Evolutionary conservation across 2,888 invertebrate genomes (phyloP), one percentile per base, ranked within the genome.

Genomic region (Brachyopa scutellaris): DNA sequence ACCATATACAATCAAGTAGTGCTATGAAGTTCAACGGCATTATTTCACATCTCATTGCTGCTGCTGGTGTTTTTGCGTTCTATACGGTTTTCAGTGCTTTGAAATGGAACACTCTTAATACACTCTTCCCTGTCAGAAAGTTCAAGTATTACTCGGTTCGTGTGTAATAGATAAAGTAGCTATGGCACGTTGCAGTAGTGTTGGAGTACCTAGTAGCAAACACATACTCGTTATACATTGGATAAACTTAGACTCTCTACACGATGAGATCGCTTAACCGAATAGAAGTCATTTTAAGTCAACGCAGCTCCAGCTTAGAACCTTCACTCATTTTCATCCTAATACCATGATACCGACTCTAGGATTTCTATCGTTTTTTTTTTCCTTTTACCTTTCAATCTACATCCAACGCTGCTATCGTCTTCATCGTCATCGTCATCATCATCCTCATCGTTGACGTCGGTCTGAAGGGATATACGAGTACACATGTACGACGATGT

Each of bases 261-360:
- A 49, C 19, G 42, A 64, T 23, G 47, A 36, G 47, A 36, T 26
- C 49, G 36, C 38, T 64, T 64, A 49, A 64, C 49, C 11, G 62
- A 64, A 64, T 64, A 36, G 62, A 49, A 64, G 62, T 64, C 62
- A 49, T 49, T 64, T 64, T 49, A 64, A 49, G 62, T 64, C 62
- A 64, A 64, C 62, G 26, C n/a, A n/a, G 49, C 36, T 33, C 15
- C 36, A 36, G 26, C 47, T 38, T 64, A 47, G 36, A 47, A 47
- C 36, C 49, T 36, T 26, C 23, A 49, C 49, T 49, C 49, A 36
- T 17, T n/a, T 38, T 36, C 36, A 8, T 8, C 9, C 45, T 33
- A 21, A 23, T 13, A 17, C 19, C 26, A 38, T 64, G 26, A 49
- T 33, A 61, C 45, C 17, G 33, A 31, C 33, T 7, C 45, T 33